These are phyloP conservation scores for Hylomyscus alleni DNA, from an alignment of 2,797 vertebrate species.

Conservation along the genomic window DNA sequence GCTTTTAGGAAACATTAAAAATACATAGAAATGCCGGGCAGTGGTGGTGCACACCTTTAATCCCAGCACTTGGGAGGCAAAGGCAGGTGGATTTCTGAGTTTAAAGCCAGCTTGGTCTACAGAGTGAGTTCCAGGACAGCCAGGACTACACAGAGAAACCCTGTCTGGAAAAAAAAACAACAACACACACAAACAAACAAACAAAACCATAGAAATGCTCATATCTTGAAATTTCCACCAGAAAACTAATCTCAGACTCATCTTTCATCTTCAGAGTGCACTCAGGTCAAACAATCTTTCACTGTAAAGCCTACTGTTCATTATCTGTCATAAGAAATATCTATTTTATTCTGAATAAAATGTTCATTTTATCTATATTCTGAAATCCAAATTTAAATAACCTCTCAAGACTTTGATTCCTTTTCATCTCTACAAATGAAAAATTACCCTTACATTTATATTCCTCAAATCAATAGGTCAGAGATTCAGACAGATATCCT, in stretches of 20 bases:
- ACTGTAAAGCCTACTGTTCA: neutral
- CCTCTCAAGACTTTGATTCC: neutral
- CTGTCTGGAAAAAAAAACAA: no score
- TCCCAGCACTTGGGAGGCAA: no score
- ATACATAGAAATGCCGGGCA: neutral
- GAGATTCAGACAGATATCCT: neutral
- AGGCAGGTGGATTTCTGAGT: no score
- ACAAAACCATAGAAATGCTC: neutral
- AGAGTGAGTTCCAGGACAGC: no score
- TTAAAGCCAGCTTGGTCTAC: no score
- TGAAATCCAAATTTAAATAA: neutral
- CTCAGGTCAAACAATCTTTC: neutral
- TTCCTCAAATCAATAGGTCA: neutral
- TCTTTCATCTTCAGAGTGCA: neutral
- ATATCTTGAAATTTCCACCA: neutral
- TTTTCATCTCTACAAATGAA: neutral
- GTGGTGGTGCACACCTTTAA: no score
- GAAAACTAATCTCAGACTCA: neutral
- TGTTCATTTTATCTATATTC: neutral
- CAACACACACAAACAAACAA: no score
- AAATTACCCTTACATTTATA: neutral
- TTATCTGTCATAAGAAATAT: neutral
- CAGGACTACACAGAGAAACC: no score
- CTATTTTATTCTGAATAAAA: neutral
- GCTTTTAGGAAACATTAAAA: neutral